Evolutionary conservation across 2,797 vertebrate genomes (phyloP).

Genomic region (Moxostoma hubbsi): DNA sequence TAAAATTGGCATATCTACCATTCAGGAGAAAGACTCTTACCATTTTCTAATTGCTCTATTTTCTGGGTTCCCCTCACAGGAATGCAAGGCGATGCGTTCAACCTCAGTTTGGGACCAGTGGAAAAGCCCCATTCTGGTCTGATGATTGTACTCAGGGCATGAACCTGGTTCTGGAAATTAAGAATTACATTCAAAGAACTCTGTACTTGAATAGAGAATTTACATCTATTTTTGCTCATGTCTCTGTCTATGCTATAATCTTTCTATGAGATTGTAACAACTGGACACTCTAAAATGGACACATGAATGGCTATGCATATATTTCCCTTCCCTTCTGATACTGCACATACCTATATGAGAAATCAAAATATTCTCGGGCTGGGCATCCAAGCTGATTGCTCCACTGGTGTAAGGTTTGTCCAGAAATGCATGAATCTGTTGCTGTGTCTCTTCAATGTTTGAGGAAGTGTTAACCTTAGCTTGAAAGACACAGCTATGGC

Average conservation of each 20-base stretch:
- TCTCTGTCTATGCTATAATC: background rate
- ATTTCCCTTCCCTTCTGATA: background rate
- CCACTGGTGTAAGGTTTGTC: slow-evolving; percentile 57
- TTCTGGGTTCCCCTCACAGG: slow-evolving; percentile 67
- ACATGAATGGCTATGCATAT: background rate
- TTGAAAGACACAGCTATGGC: slow-evolving; percentile 74
- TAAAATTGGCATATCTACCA: too few species aligned
- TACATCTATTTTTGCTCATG: background rate
- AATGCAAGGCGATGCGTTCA: slow-evolving; percentile 44
- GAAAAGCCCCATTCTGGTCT: slow-evolving; percentile 72
- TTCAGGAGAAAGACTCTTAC: background rate
- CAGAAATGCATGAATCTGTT: slow-evolving; percentile 63
- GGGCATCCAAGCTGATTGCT: slow-evolving; percentile 52
- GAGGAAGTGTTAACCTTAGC: slow-evolving; percentile 63
- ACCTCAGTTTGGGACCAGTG: slow-evolving; percentile 70
- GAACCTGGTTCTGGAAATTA: slow-evolving; percentile 59
- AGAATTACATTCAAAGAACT: background rate
- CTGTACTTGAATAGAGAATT: background rate
- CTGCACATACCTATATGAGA: slow-evolving; percentile 69
- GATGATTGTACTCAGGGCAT: slow-evolving; percentile 63
- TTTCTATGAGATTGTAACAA: background rate
- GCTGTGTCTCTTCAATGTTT: slow-evolving; percentile 50
- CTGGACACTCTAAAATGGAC: too few species aligned
- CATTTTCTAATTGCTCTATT: slow-evolving; percentile 68
- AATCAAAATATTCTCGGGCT: slow-evolving; percentile 67